Evolutionary conservation across 2,113 vertebrate species (phyloP).

Genomic region (Hydropotes inermis): DNA sequence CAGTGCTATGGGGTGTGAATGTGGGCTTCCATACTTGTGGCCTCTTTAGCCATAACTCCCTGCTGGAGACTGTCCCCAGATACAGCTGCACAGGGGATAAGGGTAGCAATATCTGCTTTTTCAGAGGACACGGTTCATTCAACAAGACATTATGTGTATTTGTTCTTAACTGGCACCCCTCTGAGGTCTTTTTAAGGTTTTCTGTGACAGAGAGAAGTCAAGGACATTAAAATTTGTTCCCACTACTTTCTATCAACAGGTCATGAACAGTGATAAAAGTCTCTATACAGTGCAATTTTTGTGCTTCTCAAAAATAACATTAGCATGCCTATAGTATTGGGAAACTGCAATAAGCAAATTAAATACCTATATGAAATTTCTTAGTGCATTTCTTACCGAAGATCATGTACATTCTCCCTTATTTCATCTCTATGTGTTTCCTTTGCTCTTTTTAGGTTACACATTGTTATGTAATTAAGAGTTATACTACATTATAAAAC

Average conservation of each 20-base stretch:
- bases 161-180: neutral
- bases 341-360: neutral
- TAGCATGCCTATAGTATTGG: too few species aligned
- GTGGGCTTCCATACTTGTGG: rapidly evolving
- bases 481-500: neutral
- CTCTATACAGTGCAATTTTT: neutral
- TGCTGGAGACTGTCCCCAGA: neutral
- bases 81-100: too few species aligned
- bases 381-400: neutral
- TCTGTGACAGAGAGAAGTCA: neutral
- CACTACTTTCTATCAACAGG: neutral
- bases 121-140: neutral
- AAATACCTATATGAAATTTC: neutral
- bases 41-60: neutral
- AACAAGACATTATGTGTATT: too few species aligned
- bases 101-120: neutral
- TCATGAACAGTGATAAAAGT: neutral
- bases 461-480: neutral
- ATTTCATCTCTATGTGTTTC: neutral
- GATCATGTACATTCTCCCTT: neutral
- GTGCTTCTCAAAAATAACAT: neutral
- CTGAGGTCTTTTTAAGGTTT: neutral
- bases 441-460: neutral
- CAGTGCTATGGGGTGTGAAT: rapidly evolving
- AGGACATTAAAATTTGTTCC: neutral